Evolutionary conservation across 2,113 vertebrate genomes (phyloP), one percentile per base, ranked within the genome.

Genomic region (Pampusana beccarii): DNA sequence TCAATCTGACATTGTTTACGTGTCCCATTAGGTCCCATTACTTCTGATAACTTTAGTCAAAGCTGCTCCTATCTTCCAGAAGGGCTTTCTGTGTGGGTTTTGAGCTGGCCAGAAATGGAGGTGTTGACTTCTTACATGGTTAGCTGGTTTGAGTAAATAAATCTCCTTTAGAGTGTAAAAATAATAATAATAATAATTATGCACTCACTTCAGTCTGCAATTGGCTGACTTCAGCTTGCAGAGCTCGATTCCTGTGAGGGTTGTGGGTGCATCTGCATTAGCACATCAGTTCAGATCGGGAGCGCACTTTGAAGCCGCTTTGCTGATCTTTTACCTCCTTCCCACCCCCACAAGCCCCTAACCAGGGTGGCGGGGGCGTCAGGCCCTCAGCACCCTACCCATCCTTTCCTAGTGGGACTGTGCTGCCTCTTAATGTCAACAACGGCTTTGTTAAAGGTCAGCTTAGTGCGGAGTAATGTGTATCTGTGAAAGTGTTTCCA

Each of bases 221-320:
- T 24, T 19, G 57, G 7, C 42, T 3, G 17, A 17, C 11, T 42
- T 31, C 13, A 26, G 34, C 19, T 46, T 48, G 26, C 21, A 31
- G 65, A 0, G 0, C 3, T 18, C 0, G 0, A 5, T 56, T 42
- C 31, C 38, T 11, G 8, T 0, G 1, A 71, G 62, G 34, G n/a
- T 50, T 82, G 71, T 44, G 16, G 24, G 16, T 56, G 4, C 16
- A 3, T 10, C n/a, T 17, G 7, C 53, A 4, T 14, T 24, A 71
- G 4, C 15, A 0, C 1, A 7, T 46, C 25, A 3, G 12, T 34
- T 86, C 21, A 33, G 44, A 20, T 15, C 0, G 1, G 25, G 58
- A 42, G 25, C 16, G 29, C 0, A 0, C 23, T 36, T 21, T n/a
- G 60, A 26, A 28, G 13, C 12, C 28, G 9, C 3, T 36, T 66